Evolutionary conservation across 2,113 vertebrate species (phyloP).

Genomic region (Charadrius vociferus): DNA sequence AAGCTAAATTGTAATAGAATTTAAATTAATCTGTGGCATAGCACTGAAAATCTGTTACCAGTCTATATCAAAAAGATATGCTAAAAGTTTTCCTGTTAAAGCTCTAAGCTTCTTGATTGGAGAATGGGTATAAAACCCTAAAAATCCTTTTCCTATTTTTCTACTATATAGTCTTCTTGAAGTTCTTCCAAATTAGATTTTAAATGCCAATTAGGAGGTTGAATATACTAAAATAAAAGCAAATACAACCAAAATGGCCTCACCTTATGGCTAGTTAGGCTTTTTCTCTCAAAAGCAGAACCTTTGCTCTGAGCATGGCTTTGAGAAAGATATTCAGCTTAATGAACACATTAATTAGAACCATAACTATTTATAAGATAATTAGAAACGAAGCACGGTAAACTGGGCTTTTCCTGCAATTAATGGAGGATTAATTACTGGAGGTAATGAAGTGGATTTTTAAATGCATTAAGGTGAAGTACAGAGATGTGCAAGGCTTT

Average conservation of each 20-base stretch:
- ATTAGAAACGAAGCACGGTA: constrained; percentile 99
- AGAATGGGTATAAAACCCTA: constrained; percentile 35
- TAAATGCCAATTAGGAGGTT: constrained; percentile 99
- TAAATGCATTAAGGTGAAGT: constrained; percentile 99
- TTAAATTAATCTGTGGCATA: constrained; percentile 68
- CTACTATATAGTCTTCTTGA: constrained; percentile 91
- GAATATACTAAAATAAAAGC: constrained; percentile 99
- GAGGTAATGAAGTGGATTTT: constrained; percentile 99
- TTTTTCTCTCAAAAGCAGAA: constrained; percentile 91
- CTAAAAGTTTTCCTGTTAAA: constrained; percentile 78
- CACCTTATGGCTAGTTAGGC: constrained; percentile 99
- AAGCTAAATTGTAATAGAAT: constrained; percentile 62
- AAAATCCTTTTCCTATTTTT: constrained; percentile 76
- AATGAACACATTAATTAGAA: constrained; percentile 99
- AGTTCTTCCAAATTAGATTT: constrained; percentile 99
- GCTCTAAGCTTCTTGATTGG: constrained; percentile 78
- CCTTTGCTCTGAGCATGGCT: constrained; percentile 98
- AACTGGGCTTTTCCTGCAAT: constrained; percentile 99
- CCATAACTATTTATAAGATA: constrained; percentile 99
- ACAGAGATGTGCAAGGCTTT: constrained; percentile 98
- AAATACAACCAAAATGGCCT: constrained; percentile 96
- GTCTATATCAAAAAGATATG: constrained; percentile 70
- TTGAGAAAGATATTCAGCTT: constrained; percentile 99
- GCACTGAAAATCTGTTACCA: constrained; percentile 65
- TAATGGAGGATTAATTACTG: constrained; percentile 99